Percentiles rank a stretch among this genome's conserved stretches.
Evolutionary conservation across 2,888 invertebrate species (phyloP).

Genomic region (Polydrusus pterygomalis): DNA sequence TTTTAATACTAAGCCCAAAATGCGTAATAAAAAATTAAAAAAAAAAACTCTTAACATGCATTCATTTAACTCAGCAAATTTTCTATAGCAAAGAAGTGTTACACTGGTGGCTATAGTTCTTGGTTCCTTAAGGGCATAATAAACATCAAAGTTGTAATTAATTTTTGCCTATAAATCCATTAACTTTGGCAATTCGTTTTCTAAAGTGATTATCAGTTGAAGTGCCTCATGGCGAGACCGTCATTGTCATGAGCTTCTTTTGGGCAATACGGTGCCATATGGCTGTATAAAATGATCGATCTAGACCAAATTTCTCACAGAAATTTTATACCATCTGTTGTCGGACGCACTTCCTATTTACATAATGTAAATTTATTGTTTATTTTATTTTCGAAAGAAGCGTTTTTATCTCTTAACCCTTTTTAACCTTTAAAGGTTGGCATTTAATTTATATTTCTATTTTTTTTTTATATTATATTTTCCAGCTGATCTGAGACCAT

Average conservation of each 20-base stretch:
- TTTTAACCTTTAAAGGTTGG: no score
- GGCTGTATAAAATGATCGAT: slow-evolving; percentile 66
- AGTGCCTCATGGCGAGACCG: slow-evolving; percentile 27
- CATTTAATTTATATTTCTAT: no score
- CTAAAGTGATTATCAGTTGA: slow-evolving; percentile 34
- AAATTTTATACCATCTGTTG: slow-evolving; percentile 69
- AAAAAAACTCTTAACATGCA: no score
- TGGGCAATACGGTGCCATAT: slow-evolving; percentile 61
- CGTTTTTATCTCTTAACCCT: neutral
- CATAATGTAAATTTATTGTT: slow-evolving; percentile 4
- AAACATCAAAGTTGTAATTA: slow-evolving; percentile 5
- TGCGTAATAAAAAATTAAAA: no score
- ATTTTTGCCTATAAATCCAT: slow-evolving; percentile 22
- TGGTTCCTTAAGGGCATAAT: neutral
- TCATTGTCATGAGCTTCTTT: slow-evolving; percentile 18
- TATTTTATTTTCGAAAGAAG: neutral
- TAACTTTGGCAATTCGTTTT: slow-evolving; percentile 30
- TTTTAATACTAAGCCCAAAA: no score
- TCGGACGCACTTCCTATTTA: slow-evolving; percentile 64
- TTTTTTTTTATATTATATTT: no score
- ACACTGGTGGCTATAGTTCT: no score
- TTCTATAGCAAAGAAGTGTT: no score
- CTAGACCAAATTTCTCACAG: slow-evolving; percentile 69
- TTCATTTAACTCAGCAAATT: no score
- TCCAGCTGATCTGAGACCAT: no score